These are phyloP conservation scores for Macquaria australasica DNA, from an alignment of 2,113 vertebrate genomes.

Conservation along the genomic window DNA sequence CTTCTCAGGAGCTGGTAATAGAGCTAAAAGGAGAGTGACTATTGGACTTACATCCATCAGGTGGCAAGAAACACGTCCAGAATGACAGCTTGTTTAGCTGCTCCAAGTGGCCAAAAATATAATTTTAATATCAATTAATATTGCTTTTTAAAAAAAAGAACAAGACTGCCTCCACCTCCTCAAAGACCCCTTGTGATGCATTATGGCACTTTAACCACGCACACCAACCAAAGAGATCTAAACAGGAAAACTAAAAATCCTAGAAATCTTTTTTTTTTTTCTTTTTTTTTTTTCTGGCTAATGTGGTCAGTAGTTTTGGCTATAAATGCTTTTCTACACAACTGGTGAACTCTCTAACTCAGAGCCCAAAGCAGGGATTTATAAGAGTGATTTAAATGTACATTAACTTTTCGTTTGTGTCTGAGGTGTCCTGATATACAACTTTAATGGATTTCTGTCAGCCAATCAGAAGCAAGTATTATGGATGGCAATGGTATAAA, in stretches of 20 bases:
- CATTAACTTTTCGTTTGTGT: neutral
- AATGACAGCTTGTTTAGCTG: constrained; percentile 2
- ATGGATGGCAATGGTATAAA: neutral
- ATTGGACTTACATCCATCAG: neutral
- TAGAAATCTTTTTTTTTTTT: too few relatives aligned
- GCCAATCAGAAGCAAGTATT: neutral
- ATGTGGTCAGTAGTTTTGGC: neutral
- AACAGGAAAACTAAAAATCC: too few relatives aligned
- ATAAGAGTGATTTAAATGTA: neutral
- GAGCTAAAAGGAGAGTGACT: too few relatives aligned
- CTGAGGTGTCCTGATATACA: neutral
- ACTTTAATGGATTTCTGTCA: constrained; percentile 9
- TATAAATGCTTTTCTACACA: neutral
- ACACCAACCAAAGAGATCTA: too few relatives aligned
- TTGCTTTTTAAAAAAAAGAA: constrained; percentile 26
- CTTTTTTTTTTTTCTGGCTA: neutral
- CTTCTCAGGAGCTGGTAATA: too few relatives aligned
- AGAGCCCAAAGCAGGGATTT: neutral
- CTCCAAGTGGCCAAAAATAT: neutral
- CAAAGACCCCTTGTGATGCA: too few relatives aligned
- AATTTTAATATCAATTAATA: constrained; percentile 3
- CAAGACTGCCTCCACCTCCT: too few relatives aligned
- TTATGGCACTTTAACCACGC: neutral
- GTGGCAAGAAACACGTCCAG: neutral
- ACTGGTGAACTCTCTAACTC: neutral